A percentile compares a stretch with the other conserved stretches of the same genome.
These are phyloP conservation scores for Ploceus nigricollis DNA, from an alignment of 2,113 vertebrate genomes.

Conservation along the genomic window DNA sequence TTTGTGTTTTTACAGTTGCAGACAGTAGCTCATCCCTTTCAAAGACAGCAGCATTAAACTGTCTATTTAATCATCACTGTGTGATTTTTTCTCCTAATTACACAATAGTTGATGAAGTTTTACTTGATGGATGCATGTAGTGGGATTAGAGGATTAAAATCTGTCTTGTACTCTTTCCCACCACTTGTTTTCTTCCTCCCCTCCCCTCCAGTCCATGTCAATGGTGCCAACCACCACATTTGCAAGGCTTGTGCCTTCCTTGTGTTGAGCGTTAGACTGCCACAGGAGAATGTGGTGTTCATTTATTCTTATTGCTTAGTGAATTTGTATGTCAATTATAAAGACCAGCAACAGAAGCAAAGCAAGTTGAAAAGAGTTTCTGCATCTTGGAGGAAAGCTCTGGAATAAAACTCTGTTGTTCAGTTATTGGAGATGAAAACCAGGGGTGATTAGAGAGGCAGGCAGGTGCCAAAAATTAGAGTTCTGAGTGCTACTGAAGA, in stretches of 20 bases:
- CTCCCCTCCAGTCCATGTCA: not conserved
- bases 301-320: not conserved
- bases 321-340: not conserved
- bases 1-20: not conserved
- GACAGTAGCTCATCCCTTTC: not conserved
- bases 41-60: not conserved
- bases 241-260: not conserved
- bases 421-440: not conserved
- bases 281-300: not conserved
- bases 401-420: not conserved
- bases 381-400: not conserved
- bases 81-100: not conserved
- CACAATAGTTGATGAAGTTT: not conserved
- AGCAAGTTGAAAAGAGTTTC: not conserved
- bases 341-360: not conserved
- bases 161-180: not conserved
- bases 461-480: not conserved
- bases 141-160: not conserved
- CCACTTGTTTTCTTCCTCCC: not conserved
- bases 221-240: not conserved
- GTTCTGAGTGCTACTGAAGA: not conserved
- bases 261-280: rapidly evolving
- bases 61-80: not conserved
- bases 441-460: not conserved
- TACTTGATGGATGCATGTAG: not conserved